phyloP scores from a whole-genome alignment of 2,888 invertebrate genomes.

The Synanthedon tipuliformis region DNA sequence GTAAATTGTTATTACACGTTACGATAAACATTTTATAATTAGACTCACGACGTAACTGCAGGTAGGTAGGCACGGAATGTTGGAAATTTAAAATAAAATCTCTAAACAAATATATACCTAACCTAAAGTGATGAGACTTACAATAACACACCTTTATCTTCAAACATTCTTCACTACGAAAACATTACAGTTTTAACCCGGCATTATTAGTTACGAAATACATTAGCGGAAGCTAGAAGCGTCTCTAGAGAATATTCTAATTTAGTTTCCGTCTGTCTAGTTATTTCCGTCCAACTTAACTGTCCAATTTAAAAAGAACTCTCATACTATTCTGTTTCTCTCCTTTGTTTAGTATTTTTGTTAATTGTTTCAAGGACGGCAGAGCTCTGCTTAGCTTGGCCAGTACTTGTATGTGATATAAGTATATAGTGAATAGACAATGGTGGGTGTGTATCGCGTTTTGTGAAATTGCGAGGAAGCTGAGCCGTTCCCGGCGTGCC shows the following conservation, averaged over 20 bases:
- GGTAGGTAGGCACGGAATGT: too few species aligned
- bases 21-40: not conserved
- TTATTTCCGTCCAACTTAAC: slow-evolving; percentile 49
- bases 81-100: too few species aligned
- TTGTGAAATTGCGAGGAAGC: slow-evolving; percentile 63
- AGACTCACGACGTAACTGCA: too few species aligned
- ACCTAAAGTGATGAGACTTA: not conserved
- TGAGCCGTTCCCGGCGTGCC: slow-evolving; percentile 34
- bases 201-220: slow-evolving; percentile 12
- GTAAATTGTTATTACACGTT: slow-evolving; percentile 1
- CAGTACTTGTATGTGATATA: slow-evolving; percentile 15
- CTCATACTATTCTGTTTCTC: slow-evolving; percentile 14
- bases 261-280: slow-evolving; percentile 54
- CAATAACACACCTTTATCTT: not conserved
- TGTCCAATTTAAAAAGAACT: slow-evolving; percentile 34
- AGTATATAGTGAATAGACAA: slow-evolving; percentile 31
- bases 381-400: slow-evolving; percentile 33
- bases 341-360: slow-evolving; percentile 13
- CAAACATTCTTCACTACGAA: not conserved
- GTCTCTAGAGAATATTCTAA: slow-evolving; percentile 55
- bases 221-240: slow-evolving; percentile 42
- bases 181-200: slow-evolving; percentile 1
- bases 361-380: slow-evolving; percentile 14
- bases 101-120: too few species aligned
- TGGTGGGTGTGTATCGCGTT: slow-evolving; percentile 42